Percentiles rank a stretch among this genome's conserved stretches.
phyloP scores from a whole-genome alignment of 1,140 invertebrate species.

The Ceratoteleas bidentatus region DNA sequence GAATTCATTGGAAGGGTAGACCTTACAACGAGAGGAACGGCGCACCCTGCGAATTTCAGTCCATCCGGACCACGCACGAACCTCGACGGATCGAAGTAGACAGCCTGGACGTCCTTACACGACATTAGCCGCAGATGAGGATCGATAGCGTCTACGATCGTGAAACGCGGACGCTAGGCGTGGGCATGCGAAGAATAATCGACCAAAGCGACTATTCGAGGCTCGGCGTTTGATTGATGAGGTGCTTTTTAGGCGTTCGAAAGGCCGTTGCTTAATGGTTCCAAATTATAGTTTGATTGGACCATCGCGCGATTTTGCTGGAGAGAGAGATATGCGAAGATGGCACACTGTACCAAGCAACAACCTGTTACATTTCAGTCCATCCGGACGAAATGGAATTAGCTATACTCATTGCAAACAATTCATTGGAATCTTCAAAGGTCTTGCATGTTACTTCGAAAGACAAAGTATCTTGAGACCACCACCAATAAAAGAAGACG shows the following conservation, averaged over 20 bases:
- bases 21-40: conserved; percentile 62
- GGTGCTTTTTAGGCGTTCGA: conserved; percentile 54
- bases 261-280: conserved; percentile 8
- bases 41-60: conserved; percentile 58
- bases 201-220: conserved; percentile 58
- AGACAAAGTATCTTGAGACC: too few relatives aligned
- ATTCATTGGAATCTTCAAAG: too few relatives aligned
- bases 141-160: conserved; percentile 77
- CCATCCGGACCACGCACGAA: conserved; percentile 63
- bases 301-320: background rate
- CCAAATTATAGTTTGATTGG: conserved; percentile 8
- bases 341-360: background rate
- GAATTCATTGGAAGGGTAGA: conserved; percentile 43
- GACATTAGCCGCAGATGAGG: conserved; percentile 78
- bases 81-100: conserved; percentile 70
- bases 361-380: conserved; percentile 1
- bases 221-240: conserved; percentile 66
- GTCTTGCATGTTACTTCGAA: too few relatives aligned
- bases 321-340: background rate
- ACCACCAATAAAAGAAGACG: too few relatives aligned
- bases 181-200: conserved; percentile 72
- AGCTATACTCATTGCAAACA: too few relatives aligned
- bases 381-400: too few relatives aligned
- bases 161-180: conserved; percentile 72
- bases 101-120: conserved; percentile 75